phyloP scores from a whole-genome alignment of 2,797 vertebrate species.

The Alcedo quadribrachys region DNA sequence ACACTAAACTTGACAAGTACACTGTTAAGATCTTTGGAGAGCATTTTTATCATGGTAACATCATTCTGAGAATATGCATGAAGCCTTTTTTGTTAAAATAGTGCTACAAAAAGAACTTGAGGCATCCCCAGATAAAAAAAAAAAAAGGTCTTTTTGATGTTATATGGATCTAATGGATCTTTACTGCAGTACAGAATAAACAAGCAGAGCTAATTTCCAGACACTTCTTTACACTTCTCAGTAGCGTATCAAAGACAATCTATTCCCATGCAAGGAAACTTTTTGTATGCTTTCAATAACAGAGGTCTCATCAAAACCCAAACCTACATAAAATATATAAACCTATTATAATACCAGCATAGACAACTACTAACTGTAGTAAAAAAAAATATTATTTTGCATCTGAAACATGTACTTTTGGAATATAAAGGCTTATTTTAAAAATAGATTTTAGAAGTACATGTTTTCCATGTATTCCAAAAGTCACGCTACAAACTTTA shows the following conservation, averaged over 20 bases:
- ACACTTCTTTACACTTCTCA: background rate
- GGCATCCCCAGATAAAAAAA: accelerated
- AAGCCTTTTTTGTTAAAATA: background rate
- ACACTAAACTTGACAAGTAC: background rate
- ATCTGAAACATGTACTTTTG: background rate
- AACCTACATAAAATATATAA: background rate
- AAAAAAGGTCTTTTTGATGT: background rate
- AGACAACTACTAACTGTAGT: background rate
- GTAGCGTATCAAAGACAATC: background rate
- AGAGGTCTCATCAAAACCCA: background rate
- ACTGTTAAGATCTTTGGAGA: background rate
- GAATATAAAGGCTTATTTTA: too few species aligned
- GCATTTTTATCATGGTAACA: background rate
- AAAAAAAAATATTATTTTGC: background rate
- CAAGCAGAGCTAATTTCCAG: background rate
- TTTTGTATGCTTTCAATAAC: background rate
- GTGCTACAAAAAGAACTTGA: background rate
- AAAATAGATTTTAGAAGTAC: too few species aligned
- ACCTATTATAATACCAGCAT: background rate
- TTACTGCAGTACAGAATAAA: background rate
- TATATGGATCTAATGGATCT: background rate
- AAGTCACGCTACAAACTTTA: background rate
- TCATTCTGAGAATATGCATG: background rate
- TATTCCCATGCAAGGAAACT: background rate
- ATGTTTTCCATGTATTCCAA: too few species aligned